Evolutionary conservation across 2,113 vertebrate species (phyloP).

Genomic region (Cichladusa arquata): DNA sequence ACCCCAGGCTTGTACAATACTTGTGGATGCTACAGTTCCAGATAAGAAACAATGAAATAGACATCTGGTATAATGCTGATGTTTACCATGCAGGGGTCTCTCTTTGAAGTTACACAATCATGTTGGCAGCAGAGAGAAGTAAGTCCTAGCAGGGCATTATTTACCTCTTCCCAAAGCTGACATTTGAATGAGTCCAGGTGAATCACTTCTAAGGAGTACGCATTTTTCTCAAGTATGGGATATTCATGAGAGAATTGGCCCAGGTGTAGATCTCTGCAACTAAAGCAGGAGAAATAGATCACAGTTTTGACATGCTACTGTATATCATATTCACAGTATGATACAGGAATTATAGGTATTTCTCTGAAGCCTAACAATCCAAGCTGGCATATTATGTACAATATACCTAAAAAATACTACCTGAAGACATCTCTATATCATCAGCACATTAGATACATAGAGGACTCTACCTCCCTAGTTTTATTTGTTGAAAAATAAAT

Average conservation of each 20-base stretch:
- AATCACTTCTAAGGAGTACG: neutral
- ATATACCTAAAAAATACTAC: neutral
- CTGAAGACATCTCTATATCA: neutral
- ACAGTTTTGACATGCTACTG: neutral
- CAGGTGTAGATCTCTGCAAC: neutral
- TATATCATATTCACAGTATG: neutral
- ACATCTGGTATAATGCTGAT: neutral
- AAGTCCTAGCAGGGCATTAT: neutral
- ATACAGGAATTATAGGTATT: neutral
- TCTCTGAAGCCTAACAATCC: neutral
- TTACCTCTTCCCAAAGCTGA: neutral
- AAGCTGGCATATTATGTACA: neutral
- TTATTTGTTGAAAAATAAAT: neutral
- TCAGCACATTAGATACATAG: neutral
- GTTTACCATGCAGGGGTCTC: neutral
- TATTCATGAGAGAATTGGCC: neutral
- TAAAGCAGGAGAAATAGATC: neutral
- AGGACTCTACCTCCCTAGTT: neutral
- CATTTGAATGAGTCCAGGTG: neutral
- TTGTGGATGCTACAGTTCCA: neutral
- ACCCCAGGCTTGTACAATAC: neutral
- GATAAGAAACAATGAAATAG: neutral
- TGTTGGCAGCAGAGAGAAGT: neutral
- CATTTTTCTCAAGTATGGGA: neutral
- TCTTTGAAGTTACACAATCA: neutral